Conservation (phyloP, 1,140 invertebrate species). For the Brachionus rubens region DNA sequence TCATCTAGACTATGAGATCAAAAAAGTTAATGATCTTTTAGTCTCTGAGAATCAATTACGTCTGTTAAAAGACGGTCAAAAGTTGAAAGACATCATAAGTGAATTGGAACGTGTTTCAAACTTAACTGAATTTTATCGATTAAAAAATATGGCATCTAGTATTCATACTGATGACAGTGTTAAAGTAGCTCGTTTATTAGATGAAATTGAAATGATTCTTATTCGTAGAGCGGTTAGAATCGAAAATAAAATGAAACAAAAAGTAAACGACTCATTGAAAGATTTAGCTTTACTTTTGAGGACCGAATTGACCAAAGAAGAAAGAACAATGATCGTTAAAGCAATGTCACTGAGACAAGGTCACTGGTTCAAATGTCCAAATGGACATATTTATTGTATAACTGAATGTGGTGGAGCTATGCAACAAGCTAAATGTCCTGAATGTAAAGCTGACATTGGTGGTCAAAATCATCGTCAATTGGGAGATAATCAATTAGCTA, state of each 20-base stretch:
- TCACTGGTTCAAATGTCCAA: conserved; percentile 73
- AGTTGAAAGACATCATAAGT: neutral
- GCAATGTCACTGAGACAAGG: conserved; percentile 66
- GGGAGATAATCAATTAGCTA: conserved; percentile 61
- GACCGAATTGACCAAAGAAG: conserved; percentile 51
- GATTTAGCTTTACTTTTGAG: neutral
- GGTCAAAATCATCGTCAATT: conserved; percentile 64
- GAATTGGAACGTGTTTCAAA: neutral
- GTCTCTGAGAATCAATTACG: neutral
- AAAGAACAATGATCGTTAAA: conserved; percentile 65
- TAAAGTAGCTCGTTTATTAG: neutral
- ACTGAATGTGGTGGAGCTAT: conserved; percentile 68
- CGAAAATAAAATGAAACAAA: neutral
- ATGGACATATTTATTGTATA: conserved; percentile 54
- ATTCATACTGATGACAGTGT: neutral
- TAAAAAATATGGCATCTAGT: neutral
- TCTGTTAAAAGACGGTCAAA: neutral
- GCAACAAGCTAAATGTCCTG: conserved; percentile 64
- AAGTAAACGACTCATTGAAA: neutral
- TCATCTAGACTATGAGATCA: neutral
- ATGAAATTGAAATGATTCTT: neutral
- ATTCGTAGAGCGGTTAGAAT: neutral
- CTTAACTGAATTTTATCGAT: neutral
- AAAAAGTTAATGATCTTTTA: neutral
- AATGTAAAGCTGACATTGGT: conserved; percentile 67